phyloP scores from a whole-genome alignment of 2,888 invertebrate genomes.

The Amphipyra tragopoginis region DNA sequence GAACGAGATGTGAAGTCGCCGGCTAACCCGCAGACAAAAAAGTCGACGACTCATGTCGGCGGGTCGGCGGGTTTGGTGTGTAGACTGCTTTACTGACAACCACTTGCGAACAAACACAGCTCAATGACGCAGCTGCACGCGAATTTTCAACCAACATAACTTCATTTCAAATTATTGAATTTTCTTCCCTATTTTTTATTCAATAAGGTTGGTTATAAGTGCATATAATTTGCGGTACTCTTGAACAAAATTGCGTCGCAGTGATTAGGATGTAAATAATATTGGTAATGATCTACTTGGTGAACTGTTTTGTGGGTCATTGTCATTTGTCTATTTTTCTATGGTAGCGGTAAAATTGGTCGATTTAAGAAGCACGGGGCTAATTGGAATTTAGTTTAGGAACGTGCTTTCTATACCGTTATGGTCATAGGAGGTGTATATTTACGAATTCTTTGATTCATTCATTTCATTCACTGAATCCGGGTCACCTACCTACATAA shows the following conservation, averaged over 20 bases:
- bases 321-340: conserved; percentile 5
- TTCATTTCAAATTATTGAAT: conserved; percentile 4
- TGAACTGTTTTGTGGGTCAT: conserved; percentile 34
- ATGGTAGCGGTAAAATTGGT: too few species aligned
- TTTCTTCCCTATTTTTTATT: background rate
- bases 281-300: conserved; percentile 48
- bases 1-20: too few species aligned
- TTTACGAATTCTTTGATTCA: too few species aligned
- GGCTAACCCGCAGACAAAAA: too few species aligned
- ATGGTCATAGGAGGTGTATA: too few species aligned
- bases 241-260: conserved; percentile 10
- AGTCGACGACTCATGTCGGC: too few species aligned
- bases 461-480: too few species aligned
- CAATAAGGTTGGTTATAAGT: background rate
- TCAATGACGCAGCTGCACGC: conserved; percentile 45
- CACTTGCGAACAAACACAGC: conserved; percentile 20
- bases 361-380: too few species aligned
- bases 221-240: background rate
- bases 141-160: conserved; percentile 9
- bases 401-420: too few species aligned
- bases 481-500: too few species aligned
- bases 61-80: too few species aligned
- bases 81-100: conserved; percentile 9
- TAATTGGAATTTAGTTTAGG: too few species aligned
- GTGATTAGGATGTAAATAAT: conserved; percentile 37